These are phyloP conservation scores for Irena cyanogastra DNA, from an alignment of 2,113 vertebrate species.

Conservation along the genomic window DNA sequence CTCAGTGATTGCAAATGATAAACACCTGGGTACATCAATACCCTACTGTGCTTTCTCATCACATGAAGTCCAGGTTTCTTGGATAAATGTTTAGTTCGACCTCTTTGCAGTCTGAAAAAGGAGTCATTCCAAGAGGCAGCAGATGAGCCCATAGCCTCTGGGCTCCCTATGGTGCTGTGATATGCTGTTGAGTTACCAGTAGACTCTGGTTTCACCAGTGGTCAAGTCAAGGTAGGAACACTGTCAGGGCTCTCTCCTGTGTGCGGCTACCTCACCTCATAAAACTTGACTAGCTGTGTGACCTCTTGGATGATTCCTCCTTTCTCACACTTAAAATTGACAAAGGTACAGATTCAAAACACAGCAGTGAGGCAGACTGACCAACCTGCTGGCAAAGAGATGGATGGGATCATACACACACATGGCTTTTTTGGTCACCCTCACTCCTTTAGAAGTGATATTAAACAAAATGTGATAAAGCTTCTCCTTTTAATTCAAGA, in stretches of 20 bases:
- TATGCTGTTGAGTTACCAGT: background rate
- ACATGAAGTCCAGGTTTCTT: background rate
- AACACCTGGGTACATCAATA: background rate
- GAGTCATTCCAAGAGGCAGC: background rate
- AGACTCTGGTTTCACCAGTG: background rate
- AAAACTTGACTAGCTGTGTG: background rate
- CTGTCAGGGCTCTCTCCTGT: background rate
- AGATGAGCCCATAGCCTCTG: background rate
- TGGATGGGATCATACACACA: background rate
- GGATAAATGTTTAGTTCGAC: background rate
- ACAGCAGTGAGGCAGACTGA: background rate
- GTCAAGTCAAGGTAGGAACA: background rate
- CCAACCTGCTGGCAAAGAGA: background rate
- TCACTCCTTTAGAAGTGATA: background rate
- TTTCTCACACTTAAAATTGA: background rate
- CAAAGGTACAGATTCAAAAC: background rate
- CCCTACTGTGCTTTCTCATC: background rate
- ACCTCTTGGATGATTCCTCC: background rate
- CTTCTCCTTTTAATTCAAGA: background rate
- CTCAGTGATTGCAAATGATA: background rate
- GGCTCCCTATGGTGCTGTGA: background rate
- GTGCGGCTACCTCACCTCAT: accelerated
- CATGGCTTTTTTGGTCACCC: background rate
- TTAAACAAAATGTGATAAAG: background rate
- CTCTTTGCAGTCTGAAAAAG: background rate